Evolutionary conservation across 2,797 vertebrate genomes (phyloP), one percentile per base, ranked within the genome.

Genomic region (Ctenopoma kingsleyae): DNA sequence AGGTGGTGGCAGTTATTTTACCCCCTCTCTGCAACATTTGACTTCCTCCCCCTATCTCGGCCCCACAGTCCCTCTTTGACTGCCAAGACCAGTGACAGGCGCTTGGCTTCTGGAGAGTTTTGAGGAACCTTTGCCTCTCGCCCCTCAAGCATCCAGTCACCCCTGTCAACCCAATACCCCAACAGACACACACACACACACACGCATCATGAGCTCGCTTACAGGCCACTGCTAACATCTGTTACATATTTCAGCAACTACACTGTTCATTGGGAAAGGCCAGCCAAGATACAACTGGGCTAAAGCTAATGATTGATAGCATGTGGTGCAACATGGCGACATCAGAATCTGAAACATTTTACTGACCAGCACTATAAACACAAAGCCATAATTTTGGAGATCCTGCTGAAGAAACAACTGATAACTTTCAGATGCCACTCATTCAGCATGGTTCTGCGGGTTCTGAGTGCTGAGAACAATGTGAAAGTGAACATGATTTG

Each of bases 211-310:
- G 44, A 67, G 49, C 59, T 30, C 58, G 38, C 73, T 78, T 65
- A 70, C 55, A 56, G 54, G 51, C 62, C 56, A 41, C 48, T 17
- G 70, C 55, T 52, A 64, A 76, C 82, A 84, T 76, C 81, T 73
- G 84, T 61, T 63, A 49, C 57, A 56, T 48, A 84, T 79, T 86
- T 70, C 16, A 41, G 22, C 15, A 38, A 25, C 47, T 50, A 30
- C 63, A 52, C 41, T 58, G 19, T 44, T 20, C 51, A 30, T 25
- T 19, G 16, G 35, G 43, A 59, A 62, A 65, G 27, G 63, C 52
- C 23, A 27, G 22, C 51, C 23, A 68, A 23, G 36, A 43, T 20
- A 47, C 32, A 44, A 40, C 16, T 27, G 5, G 38, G 9, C 35
- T 41, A 22, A 49, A 35, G 72, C 55, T 68, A 50, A 9, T 27